Conservation (phyloP, 2,888 invertebrate genomes). For the Polydrusus tereticollis region DNA sequence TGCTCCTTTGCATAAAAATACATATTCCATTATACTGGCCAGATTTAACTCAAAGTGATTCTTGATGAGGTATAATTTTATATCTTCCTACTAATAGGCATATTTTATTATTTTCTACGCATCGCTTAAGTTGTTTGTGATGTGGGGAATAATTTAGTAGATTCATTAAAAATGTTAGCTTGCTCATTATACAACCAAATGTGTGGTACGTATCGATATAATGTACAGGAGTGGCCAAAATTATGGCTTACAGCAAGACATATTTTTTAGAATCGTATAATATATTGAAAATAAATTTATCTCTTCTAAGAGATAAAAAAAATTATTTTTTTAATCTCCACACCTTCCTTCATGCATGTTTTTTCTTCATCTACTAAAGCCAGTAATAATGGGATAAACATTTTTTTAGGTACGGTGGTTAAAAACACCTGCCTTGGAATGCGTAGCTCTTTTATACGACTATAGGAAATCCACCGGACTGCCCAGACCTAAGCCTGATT, state of each 20-base stretch:
- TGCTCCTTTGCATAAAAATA: background rate
- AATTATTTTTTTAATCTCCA: background rate
- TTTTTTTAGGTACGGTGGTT: background rate
- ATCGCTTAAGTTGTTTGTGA: background rate
- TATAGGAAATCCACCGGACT: background rate
- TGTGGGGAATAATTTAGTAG: background rate
- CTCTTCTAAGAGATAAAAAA: too few relatives aligned
- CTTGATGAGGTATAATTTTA: background rate
- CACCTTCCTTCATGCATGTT: too few relatives aligned
- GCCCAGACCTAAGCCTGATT: constrained; percentile 32
- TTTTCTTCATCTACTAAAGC: background rate
- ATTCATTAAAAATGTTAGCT: background rate
- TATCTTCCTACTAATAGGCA: background rate
- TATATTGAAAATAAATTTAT: too few relatives aligned
- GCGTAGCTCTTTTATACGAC: background rate
- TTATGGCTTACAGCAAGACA: too few relatives aligned
- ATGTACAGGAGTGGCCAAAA: too few relatives aligned
- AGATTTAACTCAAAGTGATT: background rate
- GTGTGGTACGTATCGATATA: too few relatives aligned
- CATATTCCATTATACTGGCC: background rate
- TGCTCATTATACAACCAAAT: too few relatives aligned
- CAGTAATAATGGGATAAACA: background rate
- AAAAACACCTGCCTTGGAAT: background rate
- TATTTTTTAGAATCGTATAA: too few relatives aligned
- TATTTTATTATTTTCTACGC: background rate